Evolutionary conservation across 2,888 invertebrate genomes (phyloP).

Genomic region (Trachelus tabidus): DNA sequence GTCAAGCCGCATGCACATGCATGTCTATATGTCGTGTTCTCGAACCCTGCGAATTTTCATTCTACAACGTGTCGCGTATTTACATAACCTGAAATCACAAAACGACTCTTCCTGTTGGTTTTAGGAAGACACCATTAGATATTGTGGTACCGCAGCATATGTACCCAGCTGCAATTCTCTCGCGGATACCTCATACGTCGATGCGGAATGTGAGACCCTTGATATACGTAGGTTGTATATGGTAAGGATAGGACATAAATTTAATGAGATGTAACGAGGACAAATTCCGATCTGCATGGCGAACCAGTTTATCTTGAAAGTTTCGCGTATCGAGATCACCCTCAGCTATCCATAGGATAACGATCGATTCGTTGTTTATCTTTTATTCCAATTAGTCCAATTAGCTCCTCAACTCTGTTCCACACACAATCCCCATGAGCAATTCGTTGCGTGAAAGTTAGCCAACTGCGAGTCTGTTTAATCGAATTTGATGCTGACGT

Average conservation of each 20-base stretch:
- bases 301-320: slow-evolving; percentile 54
- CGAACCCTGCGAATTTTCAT: neutral
- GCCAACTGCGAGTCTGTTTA: neutral
- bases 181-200: neutral
- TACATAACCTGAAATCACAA: neutral
- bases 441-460: neutral
- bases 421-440: neutral
- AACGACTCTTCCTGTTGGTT: neutral
- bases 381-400: slow-evolving; percentile 4
- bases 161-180: neutral
- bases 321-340: slow-evolving; percentile 43
- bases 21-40: neutral
- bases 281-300: slow-evolving; percentile 51
- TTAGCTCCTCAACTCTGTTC: neutral
- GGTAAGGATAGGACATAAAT: slow-evolving; percentile 21
- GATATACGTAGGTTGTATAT: slow-evolving; percentile 1
- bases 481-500: neutral
- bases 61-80: neutral
- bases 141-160: neutral
- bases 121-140: neutral
- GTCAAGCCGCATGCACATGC: neutral
- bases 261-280: slow-evolving; percentile 59
- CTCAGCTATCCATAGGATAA: neutral
- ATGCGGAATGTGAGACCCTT: slow-evolving; percentile 2
- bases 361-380: slow-evolving; percentile 7